Conservation (phyloP, 2,888 invertebrate species). For the Eustalomyia histrio region DNA sequence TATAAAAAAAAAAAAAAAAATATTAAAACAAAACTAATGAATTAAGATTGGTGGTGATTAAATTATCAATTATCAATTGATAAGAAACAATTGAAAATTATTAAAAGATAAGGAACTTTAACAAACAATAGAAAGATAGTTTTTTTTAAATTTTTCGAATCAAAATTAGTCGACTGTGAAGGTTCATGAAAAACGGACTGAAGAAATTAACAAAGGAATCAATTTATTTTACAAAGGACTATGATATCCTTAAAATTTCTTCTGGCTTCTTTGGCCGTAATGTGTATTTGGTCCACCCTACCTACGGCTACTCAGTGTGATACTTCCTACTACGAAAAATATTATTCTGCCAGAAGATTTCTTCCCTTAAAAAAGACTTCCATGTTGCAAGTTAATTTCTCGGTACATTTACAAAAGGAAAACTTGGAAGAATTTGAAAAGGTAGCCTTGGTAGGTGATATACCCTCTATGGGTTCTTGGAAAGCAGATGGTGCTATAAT, state of each 20-base stretch:
- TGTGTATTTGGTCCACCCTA: conserved; percentile 71
- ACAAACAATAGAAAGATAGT: background rate
- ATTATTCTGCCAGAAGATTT: conserved; percentile 73
- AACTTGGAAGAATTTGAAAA: conserved; percentile 82
- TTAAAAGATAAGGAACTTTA: background rate
- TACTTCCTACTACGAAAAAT: conserved; percentile 76
- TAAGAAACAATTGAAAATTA: background rate
- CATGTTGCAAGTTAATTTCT: conserved; percentile 70
- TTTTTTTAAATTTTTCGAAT: background rate
- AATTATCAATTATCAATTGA: too few relatives aligned
- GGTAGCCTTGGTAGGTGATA: conserved; percentile 86
- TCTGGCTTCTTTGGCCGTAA: conserved; percentile 67
- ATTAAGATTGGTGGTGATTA: too few relatives aligned
- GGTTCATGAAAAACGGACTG: background rate
- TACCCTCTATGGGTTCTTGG: conserved; percentile 86
- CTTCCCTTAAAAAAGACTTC: conserved; percentile 71
- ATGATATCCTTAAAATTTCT: conserved; percentile 63
- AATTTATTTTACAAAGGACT: background rate
- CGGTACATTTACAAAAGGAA: conserved; percentile 73
- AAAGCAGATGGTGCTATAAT: conserved; percentile 82
- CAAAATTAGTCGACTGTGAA: background rate
- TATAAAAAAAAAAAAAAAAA: too few relatives aligned
- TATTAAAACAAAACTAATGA: too few relatives aligned
- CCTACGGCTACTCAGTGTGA: conserved; percentile 73
- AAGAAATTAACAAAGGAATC: background rate